Evolutionary conservation across 2,888 invertebrate genomes (phyloP).

Genomic region (Diarsia mendica): DNA sequence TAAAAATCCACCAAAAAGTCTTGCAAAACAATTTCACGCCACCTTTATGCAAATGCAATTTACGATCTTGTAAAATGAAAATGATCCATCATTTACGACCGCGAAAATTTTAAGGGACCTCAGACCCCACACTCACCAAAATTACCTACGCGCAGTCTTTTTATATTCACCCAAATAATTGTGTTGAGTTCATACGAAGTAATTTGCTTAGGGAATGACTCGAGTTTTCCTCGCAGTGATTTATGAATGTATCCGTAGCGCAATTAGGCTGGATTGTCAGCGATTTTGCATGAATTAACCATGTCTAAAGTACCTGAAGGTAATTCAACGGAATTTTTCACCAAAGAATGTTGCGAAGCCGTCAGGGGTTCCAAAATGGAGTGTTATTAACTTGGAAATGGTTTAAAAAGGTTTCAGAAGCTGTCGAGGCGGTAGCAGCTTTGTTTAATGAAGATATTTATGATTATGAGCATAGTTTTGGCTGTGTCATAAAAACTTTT

Average conservation of each 20-base stretch:
- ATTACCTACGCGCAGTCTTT: slow-evolving; percentile 41
- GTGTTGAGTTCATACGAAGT: slow-evolving; percentile 59
- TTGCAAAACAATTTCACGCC: slow-evolving; percentile 5
- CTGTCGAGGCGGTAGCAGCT: slow-evolving; percentile 55
- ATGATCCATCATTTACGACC: slow-evolving; percentile 39
- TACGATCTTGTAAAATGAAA: slow-evolving; percentile 47
- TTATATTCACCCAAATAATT: slow-evolving; percentile 56
- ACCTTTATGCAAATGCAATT: slow-evolving; percentile 53
- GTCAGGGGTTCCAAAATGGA: slow-evolving; percentile 56
- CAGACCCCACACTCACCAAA: slow-evolving; percentile 30
- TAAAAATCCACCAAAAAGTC: background rate
- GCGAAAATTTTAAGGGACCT: slow-evolving; percentile 34
- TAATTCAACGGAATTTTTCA: slow-evolving; percentile 61
- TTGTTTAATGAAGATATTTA: slow-evolving; percentile 63
- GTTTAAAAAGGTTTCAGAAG: slow-evolving; percentile 55
- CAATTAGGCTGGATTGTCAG: slow-evolving; percentile 66
- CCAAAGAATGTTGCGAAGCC: slow-evolving; percentile 43
- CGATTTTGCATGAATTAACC: slow-evolving; percentile 63
- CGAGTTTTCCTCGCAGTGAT: slow-evolving; percentile 65
- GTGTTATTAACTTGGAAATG: slow-evolving; percentile 61
- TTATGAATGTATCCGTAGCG: slow-evolving; percentile 63
- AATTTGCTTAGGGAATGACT: slow-evolving; percentile 67
- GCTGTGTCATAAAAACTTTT: slow-evolving; percentile 50
- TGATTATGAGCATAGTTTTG: slow-evolving; percentile 54
- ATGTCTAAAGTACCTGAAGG: slow-evolving; percentile 49